Evolutionary conservation across 2,113 vertebrate genomes (phyloP).

Genomic region (Tenebrosternarchus preto): DNA sequence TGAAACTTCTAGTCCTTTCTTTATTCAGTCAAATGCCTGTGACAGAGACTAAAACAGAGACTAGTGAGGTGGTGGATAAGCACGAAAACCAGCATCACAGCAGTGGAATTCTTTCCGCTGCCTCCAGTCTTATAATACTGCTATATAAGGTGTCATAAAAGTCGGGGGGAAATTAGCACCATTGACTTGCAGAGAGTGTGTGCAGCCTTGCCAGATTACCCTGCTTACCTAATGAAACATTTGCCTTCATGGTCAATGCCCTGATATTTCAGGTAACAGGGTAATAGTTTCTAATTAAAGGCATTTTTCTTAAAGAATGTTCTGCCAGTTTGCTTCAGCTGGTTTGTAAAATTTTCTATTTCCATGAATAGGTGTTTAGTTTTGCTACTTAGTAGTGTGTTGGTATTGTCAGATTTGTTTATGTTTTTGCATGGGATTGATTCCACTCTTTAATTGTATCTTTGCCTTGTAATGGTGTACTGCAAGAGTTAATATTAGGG

Average conservation of each 20-base stretch:
- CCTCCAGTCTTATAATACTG: constrained; percentile 15
- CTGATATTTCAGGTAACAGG: constrained; percentile 27
- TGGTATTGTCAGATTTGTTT: background rate
- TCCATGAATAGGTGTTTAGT: background rate
- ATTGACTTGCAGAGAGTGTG: constrained; percentile 9
- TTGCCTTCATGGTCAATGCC: constrained; percentile 2
- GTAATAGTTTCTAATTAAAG: constrained; percentile 11
- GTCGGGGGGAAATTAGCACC: constrained; percentile 31
- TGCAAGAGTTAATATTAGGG: too few species aligned
- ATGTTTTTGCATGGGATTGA: too few species aligned
- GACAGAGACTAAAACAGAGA: constrained; percentile 21
- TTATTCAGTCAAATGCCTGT: background rate
- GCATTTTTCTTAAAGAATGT: constrained; percentile 1
- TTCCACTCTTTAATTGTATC: background rate
- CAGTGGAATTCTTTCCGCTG: constrained; percentile 51
- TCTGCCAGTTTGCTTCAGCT: background rate
- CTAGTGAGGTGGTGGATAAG: constrained; percentile 45
- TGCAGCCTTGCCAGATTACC: constrained; percentile 35
- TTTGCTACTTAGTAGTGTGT: background rate
- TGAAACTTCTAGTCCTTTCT: background rate
- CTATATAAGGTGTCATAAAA: constrained; percentile 55
- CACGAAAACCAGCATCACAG: constrained; percentile 48
- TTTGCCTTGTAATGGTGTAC: background rate
- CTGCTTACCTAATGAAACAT: constrained; percentile 27
- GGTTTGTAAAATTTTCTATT: constrained; percentile 10